Percentiles rank a stretch among this genome's conserved stretches.
Evolutionary conservation across 2,888 invertebrate species (phyloP).

Genomic region (Oeneis ivallda): DNA sequence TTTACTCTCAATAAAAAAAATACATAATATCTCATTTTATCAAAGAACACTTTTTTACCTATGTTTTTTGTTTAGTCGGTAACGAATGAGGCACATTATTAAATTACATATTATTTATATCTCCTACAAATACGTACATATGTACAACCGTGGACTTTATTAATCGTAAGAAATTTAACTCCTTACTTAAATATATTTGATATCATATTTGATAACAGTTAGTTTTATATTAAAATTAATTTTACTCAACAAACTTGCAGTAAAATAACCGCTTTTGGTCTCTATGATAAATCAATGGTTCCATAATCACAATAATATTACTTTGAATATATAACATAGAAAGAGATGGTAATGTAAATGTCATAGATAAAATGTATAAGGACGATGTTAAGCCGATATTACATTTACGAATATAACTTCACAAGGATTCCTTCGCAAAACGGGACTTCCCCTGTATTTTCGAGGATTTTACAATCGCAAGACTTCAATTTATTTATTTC

Average conservation of each 20-base stretch:
- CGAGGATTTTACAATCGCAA: no score
- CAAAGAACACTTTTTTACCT: conserved; percentile 71
- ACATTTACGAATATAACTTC: no score
- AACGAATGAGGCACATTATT: conserved; percentile 79
- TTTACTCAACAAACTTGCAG: conserved; percentile 63
- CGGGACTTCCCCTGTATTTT: no score
- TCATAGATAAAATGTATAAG: conserved; percentile 29
- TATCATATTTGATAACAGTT: conserved; percentile 42
- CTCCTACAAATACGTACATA: conserved; percentile 35
- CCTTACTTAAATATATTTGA: conserved; percentile 33
- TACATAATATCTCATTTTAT: conserved; percentile 77
- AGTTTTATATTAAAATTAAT: conserved; percentile 47
- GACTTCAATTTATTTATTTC: no score
- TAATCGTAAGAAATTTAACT: conserved; percentile 32
- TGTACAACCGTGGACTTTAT: conserved; percentile 38
- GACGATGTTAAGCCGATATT: conserved; percentile 8
- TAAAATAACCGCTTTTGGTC: conserved; percentile 66
- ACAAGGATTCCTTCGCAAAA: no score
- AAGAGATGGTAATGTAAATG: conserved; percentile 36
- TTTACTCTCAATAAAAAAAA: conserved; percentile 74
- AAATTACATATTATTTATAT: conserved; percentile 40
- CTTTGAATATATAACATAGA: conserved; percentile 40
- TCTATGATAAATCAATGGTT: conserved; percentile 72
- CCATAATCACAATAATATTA: conserved; percentile 69
- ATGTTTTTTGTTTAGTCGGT: conserved; percentile 71